Base-by-base conservation (phyloP, 2,888 invertebrate species). In the Steinernema carpocapsae region DNA sequence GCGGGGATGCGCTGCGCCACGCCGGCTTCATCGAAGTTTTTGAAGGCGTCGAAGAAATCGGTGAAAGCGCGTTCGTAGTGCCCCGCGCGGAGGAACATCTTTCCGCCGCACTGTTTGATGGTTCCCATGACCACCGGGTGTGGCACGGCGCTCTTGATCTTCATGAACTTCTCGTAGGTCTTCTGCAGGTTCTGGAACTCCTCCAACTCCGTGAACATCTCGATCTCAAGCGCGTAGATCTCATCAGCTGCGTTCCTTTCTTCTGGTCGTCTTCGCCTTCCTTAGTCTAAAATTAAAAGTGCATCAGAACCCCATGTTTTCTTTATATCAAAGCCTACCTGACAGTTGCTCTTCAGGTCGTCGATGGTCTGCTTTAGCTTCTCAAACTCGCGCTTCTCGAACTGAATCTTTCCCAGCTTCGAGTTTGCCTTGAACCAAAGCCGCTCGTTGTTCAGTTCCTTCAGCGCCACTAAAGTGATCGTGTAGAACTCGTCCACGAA, bases 341-440 rank as follows among this genome's bases (percentile, higher is more conserved):
- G n/a, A 89, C 99, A 99, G 76, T 97, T 97, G 86, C 93, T 93
- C 88, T 97, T 96, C 78, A 99, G 90, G 88, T 99, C 97, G 88
- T 96, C 97, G 78, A 99, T 90, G 87, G 99, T 97, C 90, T 94
- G 94, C 72, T 96, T 94, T 86, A 99, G 89, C 90, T 95, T 95
- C 80, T 92, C 92, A 88, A 93, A 97, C 88, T 97, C 97, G 72
- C 92, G 93, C 76, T 97, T 91, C 89, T 99, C 99, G 87, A 95
- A 97, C 89, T 99, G 99, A 29, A 99, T 90, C 89, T 99, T 99
- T 70, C 97, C 99, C 82, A 99, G 90, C 90, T 99, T 99, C 0
- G 97, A 97, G 88, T 99, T 99, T 0, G 99, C 99, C 90, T 99
- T 99, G 88, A 99, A 99, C 99, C 99, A 99, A 74, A 99, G 90